These are phyloP conservation scores for Dendrophyllia cribrosa DNA, from an alignment of 64 coral and sea anemone genomes.

Conservation along the genomic window DNA sequence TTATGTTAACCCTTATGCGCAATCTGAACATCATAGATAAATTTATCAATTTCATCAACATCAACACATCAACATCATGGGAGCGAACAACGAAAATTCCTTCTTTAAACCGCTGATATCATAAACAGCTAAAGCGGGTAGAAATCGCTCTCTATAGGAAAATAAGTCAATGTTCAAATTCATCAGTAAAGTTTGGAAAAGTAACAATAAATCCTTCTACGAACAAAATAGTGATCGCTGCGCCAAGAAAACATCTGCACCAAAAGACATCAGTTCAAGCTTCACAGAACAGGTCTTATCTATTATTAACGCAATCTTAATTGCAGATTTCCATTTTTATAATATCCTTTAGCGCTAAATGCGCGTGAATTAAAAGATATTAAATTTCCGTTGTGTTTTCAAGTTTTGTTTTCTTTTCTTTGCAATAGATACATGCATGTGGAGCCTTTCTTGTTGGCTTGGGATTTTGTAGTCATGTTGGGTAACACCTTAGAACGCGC, in stretches of 20 bases:
- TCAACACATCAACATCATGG: too few species aligned
- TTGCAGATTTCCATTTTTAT: conserved; percentile 46
- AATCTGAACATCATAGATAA: conserved; percentile 8
- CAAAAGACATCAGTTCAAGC: conserved; percentile 15
- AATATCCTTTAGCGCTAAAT: conserved; percentile 5
- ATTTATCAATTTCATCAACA: conserved; percentile 54
- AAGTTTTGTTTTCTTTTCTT: not conserved
- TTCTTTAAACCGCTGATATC: not conserved
- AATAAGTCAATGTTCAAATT: not conserved
- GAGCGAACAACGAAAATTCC: not conserved
- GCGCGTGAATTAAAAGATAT: not conserved
- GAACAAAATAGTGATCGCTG: conserved; percentile 9
- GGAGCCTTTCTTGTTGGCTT: too few species aligned
- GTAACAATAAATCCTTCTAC: not conserved
- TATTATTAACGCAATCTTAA: conserved; percentile 48
- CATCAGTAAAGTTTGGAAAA: not conserved
- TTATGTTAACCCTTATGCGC: not conserved
- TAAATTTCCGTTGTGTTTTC: not conserved
- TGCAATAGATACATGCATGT: too few species aligned
- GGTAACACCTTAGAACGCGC: not conserved
- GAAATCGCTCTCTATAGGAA: not conserved
- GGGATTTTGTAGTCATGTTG: too few species aligned
- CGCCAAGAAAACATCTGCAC: conserved; percentile 34
- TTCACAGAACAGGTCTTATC: conserved; percentile 22
- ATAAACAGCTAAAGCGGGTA: not conserved